Conservation (phyloP, 2,797 vertebrate genomes). For the Chiloscyllium punctatum region DNA sequence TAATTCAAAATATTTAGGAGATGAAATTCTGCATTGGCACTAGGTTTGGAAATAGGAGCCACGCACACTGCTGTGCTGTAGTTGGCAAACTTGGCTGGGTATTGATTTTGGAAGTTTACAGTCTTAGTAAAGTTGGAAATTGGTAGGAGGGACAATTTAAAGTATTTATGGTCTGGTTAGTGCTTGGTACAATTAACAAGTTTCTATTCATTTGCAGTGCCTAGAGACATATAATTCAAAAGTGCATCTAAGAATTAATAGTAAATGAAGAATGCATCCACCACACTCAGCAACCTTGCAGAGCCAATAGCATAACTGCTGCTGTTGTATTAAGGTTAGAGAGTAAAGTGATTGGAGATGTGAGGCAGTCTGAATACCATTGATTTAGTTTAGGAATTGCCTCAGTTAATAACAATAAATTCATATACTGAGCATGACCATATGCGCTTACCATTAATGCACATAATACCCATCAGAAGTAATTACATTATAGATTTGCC, state of each 20-base stretch:
- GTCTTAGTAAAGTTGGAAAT: neutral
- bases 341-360: neutral
- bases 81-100: neutral
- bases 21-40: neutral
- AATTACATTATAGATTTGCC: neutral
- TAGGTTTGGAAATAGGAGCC: neutral
- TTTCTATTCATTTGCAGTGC: neutral
- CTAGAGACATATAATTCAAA: neutral
- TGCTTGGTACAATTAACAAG: neutral
- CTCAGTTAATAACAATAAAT: neutral
- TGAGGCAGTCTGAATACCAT: neutral
- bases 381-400: neutral
- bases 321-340: neutral
- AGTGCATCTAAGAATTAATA: neutral
- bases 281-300: neutral
- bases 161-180: neutral
- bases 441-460: neutral
- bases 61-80: neutral
- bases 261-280: neutral
- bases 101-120: too few species aligned
- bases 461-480: neutral
- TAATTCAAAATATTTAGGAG: neutral
- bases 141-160: neutral
- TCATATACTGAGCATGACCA: neutral
- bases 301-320: neutral